Base-by-base conservation (phyloP, 1,140 invertebrate species). In the Drosophila orosa region DNA sequence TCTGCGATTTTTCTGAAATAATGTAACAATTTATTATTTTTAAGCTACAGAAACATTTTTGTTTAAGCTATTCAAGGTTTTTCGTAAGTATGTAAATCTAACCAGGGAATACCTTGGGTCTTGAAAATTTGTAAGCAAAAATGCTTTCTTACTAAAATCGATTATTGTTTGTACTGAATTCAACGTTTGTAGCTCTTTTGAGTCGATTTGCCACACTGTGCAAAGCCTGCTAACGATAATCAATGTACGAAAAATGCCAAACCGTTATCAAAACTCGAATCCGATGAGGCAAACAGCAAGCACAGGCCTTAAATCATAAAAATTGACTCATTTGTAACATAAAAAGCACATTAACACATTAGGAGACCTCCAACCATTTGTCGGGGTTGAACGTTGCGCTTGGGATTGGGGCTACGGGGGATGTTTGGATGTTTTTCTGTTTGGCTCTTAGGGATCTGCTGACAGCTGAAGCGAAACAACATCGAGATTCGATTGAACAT, bases 291-390 rank as follows among this genome's bases (percentile, higher is more conserved):
- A 37, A 59, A 59, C 45, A 27, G 44, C 40, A 37, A 27, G 56
- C 31, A 52, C 58, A 52, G 78, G 80, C 83, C 80, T 87, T 87
- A 87, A 87, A 87, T 87, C 83, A 87, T 87, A 87, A 87, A 87
- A 87, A 87, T 87, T 87, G 83, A 87, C 83, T 87, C 83, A 87
- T 87, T 87, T 87, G 82, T 87, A 87, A 87, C 83, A 87, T 87
- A 87, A 87, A 89, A 87, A 87, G 78, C 82, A 82, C 83, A 87
- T 87, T 87, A 87, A 87, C 83, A 87, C 83, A 87, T 87, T 87
- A 87, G 71, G 56, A 29, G 45, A 10, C 47, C 47, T 59, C 29
- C 45, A 15, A 31, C 19, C 22, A 42, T 27, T 63, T 24, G 12
- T 9, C 9, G 45, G 55, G 25, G 29, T 42, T 54, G 50, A 54